These are phyloP conservation scores for Leptocoma aspasia DNA, from an alignment of 2,113 vertebrate genomes.

Conservation along the genomic window DNA sequence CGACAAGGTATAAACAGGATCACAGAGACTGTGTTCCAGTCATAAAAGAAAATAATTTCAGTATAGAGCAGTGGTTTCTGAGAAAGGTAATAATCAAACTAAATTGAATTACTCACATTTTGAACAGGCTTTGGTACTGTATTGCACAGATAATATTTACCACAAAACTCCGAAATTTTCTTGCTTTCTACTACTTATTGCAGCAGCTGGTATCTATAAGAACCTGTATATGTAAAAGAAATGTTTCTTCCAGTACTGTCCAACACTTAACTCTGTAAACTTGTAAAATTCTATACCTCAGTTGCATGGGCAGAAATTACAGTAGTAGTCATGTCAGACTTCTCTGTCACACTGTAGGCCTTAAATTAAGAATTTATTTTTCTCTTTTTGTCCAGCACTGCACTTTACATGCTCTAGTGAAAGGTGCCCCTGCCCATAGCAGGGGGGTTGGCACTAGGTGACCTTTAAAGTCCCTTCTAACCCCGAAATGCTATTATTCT, in stretches of 20 bases:
- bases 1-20: not conserved
- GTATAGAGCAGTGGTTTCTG: not conserved
- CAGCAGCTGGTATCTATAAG: not conserved
- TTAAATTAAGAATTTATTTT: not conserved
- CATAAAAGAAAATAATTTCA: not conserved
- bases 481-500: not conserved
- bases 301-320: not conserved
- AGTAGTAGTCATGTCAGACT: not conserved
- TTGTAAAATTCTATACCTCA: not conserved
- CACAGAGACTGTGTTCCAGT: not conserved
- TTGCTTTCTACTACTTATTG: not conserved
- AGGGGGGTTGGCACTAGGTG: not conserved
- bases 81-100: not conserved
- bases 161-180: not conserved
- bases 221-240: rapidly evolving
- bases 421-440: not conserved
- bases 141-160: not conserved
- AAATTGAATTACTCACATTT: not conserved
- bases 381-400: not conserved
- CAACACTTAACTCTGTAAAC: not conserved
- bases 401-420: not conserved
- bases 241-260: not conserved
- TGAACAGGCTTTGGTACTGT: not conserved
- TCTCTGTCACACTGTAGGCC: not conserved
- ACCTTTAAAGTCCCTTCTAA: not conserved